These are phyloP conservation scores for Axis porcinus DNA, from an alignment of 2,113 vertebrate genomes.

Conservation along the genomic window DNA sequence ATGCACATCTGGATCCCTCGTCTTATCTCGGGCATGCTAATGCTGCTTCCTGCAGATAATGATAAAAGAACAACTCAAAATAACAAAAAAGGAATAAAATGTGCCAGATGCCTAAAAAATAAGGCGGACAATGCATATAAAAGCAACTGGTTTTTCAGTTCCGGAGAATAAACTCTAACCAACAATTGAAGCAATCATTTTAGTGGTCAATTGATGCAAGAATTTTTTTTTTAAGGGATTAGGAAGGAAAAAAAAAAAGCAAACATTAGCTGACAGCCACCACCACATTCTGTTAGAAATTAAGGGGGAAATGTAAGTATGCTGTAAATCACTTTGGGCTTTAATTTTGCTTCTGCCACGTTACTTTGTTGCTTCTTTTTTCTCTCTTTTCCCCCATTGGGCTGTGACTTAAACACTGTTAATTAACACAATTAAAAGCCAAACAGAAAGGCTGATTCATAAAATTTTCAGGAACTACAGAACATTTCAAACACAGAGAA, in stretches of 20 bases:
- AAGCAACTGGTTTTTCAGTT: constrained; percentile 21
- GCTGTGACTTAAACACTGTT: background rate
- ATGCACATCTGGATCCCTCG: constrained; percentile 82
- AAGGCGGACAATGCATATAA: constrained; percentile 35
- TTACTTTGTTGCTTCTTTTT: background rate
- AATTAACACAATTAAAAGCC: background rate
- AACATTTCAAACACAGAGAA: constrained; percentile 4
- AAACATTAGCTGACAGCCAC: constrained; percentile 15
- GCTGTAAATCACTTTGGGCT: constrained; percentile 21
- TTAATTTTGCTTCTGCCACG: constrained; percentile 10
- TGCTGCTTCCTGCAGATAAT: constrained; percentile 83
- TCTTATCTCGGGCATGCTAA: constrained; percentile 84
- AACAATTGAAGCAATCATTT: constrained; percentile 63
- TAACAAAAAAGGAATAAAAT: constrained; percentile 73
- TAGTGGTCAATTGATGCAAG: background rate
- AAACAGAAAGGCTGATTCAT: background rate
- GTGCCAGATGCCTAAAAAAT: constrained; percentile 71
- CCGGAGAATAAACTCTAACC: constrained; percentile 32
- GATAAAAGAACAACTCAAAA: constrained; percentile 85
- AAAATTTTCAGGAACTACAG: background rate
- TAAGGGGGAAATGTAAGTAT: background rate
- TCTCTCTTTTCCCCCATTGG: background rate
- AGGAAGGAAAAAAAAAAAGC: constrained; percentile 5
- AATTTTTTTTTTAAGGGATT: constrained; percentile 62
- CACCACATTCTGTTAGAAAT: constrained; percentile 55